These are phyloP conservation scores for Chelonoidis abingdonii DNA, from an alignment of 2,113 vertebrate species.

Conservation along the genomic window DNA sequence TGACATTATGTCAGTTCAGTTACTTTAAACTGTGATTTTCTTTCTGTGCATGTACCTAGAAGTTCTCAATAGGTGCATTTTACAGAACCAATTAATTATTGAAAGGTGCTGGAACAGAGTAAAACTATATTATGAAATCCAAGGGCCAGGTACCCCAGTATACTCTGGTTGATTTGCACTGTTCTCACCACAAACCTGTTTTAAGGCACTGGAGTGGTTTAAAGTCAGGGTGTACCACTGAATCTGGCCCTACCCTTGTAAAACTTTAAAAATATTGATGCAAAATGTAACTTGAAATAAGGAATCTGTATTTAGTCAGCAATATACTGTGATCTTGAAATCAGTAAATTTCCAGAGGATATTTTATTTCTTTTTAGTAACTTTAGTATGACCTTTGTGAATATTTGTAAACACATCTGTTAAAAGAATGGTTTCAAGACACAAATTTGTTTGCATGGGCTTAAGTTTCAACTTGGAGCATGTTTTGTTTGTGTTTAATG, in stretches of 20 bases:
- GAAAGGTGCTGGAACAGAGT: background rate
- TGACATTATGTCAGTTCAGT: background rate
- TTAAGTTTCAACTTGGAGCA: background rate
- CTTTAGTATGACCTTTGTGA: background rate
- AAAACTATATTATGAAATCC: background rate
- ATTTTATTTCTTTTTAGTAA: background rate
- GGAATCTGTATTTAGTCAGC: background rate
- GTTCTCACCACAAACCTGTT: rapidly evolving
- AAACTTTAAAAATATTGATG: background rate
- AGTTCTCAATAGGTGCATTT: background rate
- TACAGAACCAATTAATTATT: background rate
- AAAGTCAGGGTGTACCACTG: background rate
- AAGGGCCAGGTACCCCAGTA: background rate
- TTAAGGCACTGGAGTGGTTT: rapidly evolving
- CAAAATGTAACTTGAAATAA: background rate
- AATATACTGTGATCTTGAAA: background rate
- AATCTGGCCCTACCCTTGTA: background rate
- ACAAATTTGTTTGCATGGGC: background rate
- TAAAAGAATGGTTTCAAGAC: background rate
- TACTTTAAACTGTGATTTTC: background rate
- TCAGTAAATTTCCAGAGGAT: background rate
- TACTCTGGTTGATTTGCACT: background rate
- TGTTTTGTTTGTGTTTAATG: background rate
- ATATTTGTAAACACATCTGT: background rate
- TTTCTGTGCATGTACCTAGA: background rate